These are phyloP conservation scores for Lasiurus borealis DNA, from an alignment of 2,113 vertebrate species.

Conservation along the genomic window DNA sequence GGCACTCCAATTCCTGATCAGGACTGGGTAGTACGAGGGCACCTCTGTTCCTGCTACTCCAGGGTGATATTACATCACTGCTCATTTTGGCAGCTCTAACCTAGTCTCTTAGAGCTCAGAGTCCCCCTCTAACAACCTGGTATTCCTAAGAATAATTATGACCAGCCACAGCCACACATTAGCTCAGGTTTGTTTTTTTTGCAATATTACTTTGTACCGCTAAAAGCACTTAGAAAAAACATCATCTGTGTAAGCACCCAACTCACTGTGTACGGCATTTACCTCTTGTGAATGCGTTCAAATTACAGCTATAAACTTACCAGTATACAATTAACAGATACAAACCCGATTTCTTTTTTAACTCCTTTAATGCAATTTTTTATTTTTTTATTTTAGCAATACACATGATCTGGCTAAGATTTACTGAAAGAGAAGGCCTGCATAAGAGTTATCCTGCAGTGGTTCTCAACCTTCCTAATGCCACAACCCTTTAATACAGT, in stretches of 20 bases:
- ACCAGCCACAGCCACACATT: background rate
- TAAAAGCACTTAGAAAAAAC: constrained; percentile 56
- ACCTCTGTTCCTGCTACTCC: background rate
- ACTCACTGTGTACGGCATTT: background rate
- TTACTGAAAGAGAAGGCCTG: background rate
- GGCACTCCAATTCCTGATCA: background rate
- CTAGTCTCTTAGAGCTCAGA: background rate
- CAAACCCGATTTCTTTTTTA: constrained; percentile 46
- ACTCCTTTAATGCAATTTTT: constrained; percentile 31
- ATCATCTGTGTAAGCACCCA: constrained; percentile 35
- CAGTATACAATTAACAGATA: constrained; percentile 36
- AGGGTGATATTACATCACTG: background rate
- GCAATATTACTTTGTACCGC: constrained; percentile 44
- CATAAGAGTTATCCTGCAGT: background rate
- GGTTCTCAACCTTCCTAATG: too few species aligned
- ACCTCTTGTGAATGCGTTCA: constrained; percentile 9
- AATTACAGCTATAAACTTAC: constrained; percentile 50
- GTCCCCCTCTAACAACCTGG: background rate
- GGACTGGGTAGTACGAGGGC: background rate
- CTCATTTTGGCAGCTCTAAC: background rate
- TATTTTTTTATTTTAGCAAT: constrained; percentile 37
- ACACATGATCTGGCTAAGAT: background rate
- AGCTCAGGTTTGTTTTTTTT: constrained; percentile 50
- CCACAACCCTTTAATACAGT: too few species aligned
- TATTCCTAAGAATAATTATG: background rate